phyloP scores from a whole-genome alignment of 2,888 invertebrate species.

The Andrena hattorfiana region DNA sequence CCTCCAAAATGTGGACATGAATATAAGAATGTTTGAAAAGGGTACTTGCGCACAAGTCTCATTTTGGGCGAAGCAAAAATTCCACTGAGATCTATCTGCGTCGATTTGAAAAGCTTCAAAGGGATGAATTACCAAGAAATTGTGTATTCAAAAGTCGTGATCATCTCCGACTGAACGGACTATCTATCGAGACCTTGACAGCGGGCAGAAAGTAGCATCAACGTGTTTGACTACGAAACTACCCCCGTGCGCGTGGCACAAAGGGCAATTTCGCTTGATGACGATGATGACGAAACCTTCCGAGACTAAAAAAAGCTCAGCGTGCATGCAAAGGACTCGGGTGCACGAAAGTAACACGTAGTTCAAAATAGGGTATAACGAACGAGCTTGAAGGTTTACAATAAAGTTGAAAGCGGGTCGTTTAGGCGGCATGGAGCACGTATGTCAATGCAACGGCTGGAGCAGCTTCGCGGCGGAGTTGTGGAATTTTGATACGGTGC shows the following conservation, averaged over 20 bases:
- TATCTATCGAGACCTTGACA: neutral
- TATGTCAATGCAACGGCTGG: neutral
- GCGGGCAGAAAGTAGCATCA: neutral
- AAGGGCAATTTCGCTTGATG: neutral
- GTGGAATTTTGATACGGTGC: conserved; percentile 14
- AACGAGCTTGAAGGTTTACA: conserved; percentile 13
- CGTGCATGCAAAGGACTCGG: neutral
- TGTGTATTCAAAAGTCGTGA: neutral
- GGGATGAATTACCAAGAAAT: neutral
- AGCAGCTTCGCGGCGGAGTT: neutral
- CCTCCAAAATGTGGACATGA: too few relatives aligned
- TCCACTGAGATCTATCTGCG: neutral
- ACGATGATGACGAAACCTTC: neutral
- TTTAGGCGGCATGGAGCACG: neutral
- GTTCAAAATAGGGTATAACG: conserved; percentile 6
- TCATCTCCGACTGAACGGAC: neutral
- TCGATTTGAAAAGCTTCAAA: neutral
- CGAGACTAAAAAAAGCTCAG: neutral
- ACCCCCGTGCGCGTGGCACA: neutral
- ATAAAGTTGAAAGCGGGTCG: conserved; percentile 1
- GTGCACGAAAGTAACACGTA: neutral
- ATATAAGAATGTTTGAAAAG: too few relatives aligned
- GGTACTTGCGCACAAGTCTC: too few relatives aligned
- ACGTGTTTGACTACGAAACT: neutral
- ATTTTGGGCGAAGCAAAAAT: neutral